Evolutionary conservation across 2,113 vertebrate species (phyloP).

Genomic region (Galemys pyrenaicus): DNA sequence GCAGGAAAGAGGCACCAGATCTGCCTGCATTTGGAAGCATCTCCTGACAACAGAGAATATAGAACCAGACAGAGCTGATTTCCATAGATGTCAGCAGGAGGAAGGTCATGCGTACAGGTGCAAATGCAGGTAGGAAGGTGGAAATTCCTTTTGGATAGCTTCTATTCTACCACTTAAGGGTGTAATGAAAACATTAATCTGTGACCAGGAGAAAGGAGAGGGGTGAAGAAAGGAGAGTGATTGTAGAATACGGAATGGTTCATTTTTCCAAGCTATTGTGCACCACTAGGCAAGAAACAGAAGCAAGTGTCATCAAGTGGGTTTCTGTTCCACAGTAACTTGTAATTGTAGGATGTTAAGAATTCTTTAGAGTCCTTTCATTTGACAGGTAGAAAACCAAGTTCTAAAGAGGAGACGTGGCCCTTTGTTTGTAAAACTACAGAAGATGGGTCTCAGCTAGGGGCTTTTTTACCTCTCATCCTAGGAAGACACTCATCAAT

Average conservation of each 20-base stretch:
- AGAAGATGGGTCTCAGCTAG: not conserved
- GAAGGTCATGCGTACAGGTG: rapidly evolving
- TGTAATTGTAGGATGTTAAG: not conserved
- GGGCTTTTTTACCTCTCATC: not conserved
- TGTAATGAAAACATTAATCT: not conserved
- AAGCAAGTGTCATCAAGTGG: not conserved
- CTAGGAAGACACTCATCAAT: not conserved
- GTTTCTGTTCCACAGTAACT: not conserved
- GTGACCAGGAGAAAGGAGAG: not conserved
- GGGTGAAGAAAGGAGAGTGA: not conserved
- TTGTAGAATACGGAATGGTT: not conserved
- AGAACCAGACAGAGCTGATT: not conserved
- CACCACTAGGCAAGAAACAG: not conserved
- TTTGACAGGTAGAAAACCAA: not conserved
- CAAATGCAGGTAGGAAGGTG: not conserved
- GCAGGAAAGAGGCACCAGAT: not conserved
- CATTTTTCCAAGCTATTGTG: not conserved
- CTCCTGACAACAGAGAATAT: not conserved
- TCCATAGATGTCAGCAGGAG: no score
- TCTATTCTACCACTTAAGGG: not conserved
- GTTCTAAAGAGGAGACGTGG: not conserved
- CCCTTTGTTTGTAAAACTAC: not conserved
- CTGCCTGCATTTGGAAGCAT: not conserved
- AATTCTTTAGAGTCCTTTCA: not conserved
- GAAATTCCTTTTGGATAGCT: not conserved